These are phyloP conservation scores for Megaleporinus macrocephalus DNA, from an alignment of 2,113 vertebrate species.

Conservation along the genomic window DNA sequence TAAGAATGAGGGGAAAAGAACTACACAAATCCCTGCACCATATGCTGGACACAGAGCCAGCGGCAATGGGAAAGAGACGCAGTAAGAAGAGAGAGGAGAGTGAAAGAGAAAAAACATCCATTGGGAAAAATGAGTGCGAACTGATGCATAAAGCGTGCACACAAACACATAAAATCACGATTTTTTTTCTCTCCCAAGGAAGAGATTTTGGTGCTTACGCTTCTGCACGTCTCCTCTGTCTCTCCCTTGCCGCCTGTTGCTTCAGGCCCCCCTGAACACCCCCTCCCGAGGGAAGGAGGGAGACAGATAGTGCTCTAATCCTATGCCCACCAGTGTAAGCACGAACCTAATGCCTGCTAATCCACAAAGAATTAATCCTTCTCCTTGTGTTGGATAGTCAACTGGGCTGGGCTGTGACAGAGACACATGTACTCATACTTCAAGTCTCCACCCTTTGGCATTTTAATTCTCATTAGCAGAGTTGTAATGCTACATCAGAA, in stretches of 20 bases:
- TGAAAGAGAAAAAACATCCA: background rate
- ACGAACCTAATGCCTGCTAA: conserved; percentile 83
- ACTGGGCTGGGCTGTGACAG: conserved; percentile 42
- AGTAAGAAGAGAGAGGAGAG: no score
- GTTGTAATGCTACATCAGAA: conserved; percentile 78
- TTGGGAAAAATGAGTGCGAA: background rate
- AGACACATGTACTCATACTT: conserved; percentile 60
- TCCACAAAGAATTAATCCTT: conserved; percentile 83
- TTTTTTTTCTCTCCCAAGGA: background rate
- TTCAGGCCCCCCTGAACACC: background rate
- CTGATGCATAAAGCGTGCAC: background rate
- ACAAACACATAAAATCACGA: background rate
- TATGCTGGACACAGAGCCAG: no score
- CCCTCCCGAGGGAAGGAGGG: conserved; percentile 43
- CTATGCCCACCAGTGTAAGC: conserved; percentile 78
- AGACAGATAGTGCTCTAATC: conserved; percentile 81
- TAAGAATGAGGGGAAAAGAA: no score
- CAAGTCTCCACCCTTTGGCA: conserved; percentile 64
- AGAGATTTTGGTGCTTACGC: background rate
- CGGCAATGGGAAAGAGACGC: no score
- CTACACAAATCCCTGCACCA: no score
- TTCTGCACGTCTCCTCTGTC: background rate
- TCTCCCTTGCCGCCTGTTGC: background rate
- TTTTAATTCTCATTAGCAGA: conserved; percentile 81
- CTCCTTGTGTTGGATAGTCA: conserved; percentile 69